Conservation (phyloP, 1,140 invertebrate species). For the Wiebesia pumilae region DNA sequence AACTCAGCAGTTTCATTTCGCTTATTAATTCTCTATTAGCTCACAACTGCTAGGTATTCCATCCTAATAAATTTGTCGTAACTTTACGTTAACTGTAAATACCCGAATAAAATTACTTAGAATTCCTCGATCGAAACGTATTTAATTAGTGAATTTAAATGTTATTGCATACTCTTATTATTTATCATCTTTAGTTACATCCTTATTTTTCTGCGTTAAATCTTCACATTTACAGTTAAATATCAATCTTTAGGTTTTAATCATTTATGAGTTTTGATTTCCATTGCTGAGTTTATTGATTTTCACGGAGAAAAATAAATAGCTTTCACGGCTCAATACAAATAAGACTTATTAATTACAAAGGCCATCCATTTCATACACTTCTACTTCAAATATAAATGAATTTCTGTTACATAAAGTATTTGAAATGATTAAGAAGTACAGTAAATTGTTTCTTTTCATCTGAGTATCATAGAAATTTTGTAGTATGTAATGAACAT, state of each 20-base stretch:
- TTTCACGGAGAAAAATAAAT: no score
- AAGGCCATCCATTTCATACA: no score
- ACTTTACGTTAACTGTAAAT: background rate
- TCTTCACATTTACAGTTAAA: background rate
- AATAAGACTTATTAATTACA: no score
- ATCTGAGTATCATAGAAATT: background rate
- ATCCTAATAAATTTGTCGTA: background rate
- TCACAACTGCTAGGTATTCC: no score
- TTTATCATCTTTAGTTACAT: background rate
- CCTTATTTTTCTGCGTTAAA: background rate
- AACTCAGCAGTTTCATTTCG: no score
- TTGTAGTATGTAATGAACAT: conserved; percentile 31
- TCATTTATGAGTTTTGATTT: no score
- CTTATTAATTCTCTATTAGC: no score
- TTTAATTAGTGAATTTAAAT: background rate
- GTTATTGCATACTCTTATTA: background rate
- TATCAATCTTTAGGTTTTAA: no score
- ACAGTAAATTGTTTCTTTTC: background rate
- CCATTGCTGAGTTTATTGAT: no score
- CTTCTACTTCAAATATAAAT: no score
- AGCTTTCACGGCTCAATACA: no score
- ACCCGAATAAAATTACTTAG: background rate
- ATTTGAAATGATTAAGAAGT: background rate
- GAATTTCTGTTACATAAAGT: no score
- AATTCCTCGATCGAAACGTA: background rate